These are phyloP conservation scores for Colletes gigas DNA, from an alignment of 1,140 invertebrate genomes.

Conservation along the genomic window DNA sequence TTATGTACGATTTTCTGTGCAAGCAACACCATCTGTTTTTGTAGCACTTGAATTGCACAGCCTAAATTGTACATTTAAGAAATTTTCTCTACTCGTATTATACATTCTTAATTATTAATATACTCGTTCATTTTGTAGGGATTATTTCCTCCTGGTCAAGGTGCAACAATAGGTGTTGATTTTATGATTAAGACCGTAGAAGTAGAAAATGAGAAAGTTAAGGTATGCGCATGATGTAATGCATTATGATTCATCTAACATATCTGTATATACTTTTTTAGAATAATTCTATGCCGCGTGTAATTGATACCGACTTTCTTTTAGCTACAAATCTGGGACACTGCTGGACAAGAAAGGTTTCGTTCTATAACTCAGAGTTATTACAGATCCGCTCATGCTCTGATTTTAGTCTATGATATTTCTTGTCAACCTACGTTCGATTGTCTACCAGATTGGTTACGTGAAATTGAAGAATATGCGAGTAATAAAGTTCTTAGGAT, in stretches of 20 bases:
- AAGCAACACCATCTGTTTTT: constrained; percentile 6
- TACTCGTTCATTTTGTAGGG: constrained; percentile 82
- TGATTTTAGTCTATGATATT: constrained; percentile 98
- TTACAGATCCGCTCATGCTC: constrained; percentile 97
- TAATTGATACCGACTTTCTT: constrained; percentile 13
- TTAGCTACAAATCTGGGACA: constrained; percentile 99
- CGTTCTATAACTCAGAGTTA: constrained; percentile 99
- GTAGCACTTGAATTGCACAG: neutral
- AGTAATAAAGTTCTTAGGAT: constrained; percentile 96
- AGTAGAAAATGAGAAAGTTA: constrained; percentile 99
- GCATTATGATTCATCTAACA: constrained; percentile 12
- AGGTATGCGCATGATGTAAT: constrained; percentile 84
- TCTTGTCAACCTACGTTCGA: constrained; percentile 98
- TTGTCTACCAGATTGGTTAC: constrained; percentile 95
- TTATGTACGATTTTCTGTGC: neutral
- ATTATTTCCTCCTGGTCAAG: constrained; percentile 97
- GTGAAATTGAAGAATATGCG: constrained; percentile 98
- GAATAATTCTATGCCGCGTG: neutral
- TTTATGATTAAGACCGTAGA: constrained; percentile 99
- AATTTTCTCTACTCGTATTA: neutral
- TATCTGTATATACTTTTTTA: constrained; percentile 1
- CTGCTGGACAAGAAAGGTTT: constrained; percentile 98
- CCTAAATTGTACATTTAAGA: neutral
- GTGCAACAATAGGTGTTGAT: constrained; percentile 99
- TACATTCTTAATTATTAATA: neutral